Evolutionary conservation across 2,113 vertebrate genomes (phyloP), one percentile per base, ranked within the genome.

Genomic region (Lasiurus borealis): DNA sequence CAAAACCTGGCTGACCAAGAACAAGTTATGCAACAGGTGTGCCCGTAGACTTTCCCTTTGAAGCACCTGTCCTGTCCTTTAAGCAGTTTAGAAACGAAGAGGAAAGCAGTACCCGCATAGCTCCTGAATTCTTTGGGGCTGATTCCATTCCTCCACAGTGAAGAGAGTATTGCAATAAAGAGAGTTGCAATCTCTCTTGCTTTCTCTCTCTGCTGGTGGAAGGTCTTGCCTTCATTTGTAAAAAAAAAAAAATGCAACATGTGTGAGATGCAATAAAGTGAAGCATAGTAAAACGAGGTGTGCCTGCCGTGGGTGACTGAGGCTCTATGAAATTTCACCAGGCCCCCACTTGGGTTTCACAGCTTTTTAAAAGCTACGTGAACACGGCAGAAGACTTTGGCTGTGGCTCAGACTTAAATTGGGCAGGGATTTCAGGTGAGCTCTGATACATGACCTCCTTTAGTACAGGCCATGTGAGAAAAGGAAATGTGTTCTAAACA

Each of bases 11-110:
- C 91, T 94, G 94, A 29, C 86, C 82, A 80, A 80, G 69, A 92
- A 46, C 57, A 91, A 68, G 88, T 95, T 97, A 88, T 91, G 36
- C 96, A 94, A 96, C 92, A 96, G 86, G 93, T 92, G 77, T 94
- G 93, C 88, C 48, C 6, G 34, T 91, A 92, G 88, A 36, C n/a
- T 92, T 90, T 50, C 34, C 34, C 85, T 97, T 80, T 91, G 96
- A 96, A 96, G 95, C 75, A 16, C 86, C 69, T 71, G n/a, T 50
- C 31, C 88, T 85, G 78, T 66, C 23, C 73, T 97, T 91, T n/a
- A 50, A 84, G 84, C 68, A 57, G 77, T 91, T 81, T 80, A 92
- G 92, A 96, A 50, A 82, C 6, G 71, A 87, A 96, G 90, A 80
- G 91, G 77, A 71, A 94, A 95, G 84, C 16, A 52, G 80, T 64